These are phyloP conservation scores for Philaethria dido DNA, from an alignment of 2,888 invertebrate species.

Conservation along the genomic window DNA sequence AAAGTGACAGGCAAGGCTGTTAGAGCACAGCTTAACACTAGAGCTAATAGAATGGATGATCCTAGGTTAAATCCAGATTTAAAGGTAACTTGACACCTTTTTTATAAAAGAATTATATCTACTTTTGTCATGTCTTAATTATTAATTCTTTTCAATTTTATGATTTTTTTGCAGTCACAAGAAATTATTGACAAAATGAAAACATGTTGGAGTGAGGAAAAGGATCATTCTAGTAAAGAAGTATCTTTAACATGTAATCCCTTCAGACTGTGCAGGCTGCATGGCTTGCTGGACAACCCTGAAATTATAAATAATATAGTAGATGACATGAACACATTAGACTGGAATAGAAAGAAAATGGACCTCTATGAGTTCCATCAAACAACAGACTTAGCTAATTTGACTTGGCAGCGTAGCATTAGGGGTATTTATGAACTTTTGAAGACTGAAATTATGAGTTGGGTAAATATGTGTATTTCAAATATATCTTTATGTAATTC, in stretches of 20 bases:
- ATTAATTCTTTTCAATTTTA: not conserved
- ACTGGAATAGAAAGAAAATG: constrained; percentile 91
- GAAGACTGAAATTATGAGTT: constrained; percentile 85
- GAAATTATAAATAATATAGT: constrained; percentile 85
- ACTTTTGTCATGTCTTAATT: not conserved
- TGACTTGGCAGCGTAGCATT: constrained; percentile 83
- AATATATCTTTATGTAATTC: too few species aligned
- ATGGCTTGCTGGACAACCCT: constrained; percentile 84
- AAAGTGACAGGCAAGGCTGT: constrained; percentile 54
- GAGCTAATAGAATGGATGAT: constrained; percentile 75
- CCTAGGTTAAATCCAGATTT: constrained; percentile 66
- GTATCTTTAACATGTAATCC: constrained; percentile 85
- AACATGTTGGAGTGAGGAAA: constrained; percentile 76
- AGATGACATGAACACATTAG: constrained; percentile 87
- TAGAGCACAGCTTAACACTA: constrained; percentile 63
- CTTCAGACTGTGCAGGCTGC: constrained; percentile 87
- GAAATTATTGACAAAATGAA: constrained; percentile 68
- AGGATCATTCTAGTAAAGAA: constrained; percentile 63
- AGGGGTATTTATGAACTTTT: constrained; percentile 86
- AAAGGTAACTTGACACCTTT: constrained; percentile 55
- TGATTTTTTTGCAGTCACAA: constrained; percentile 59
- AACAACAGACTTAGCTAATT: constrained; percentile 87
- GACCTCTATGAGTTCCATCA: constrained; percentile 95
- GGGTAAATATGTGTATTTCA: constrained; percentile 75
- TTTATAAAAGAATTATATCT: not conserved